Evolutionary conservation across 2,888 invertebrate genomes (phyloP).

Genomic region (Pedicia rivosa): DNA sequence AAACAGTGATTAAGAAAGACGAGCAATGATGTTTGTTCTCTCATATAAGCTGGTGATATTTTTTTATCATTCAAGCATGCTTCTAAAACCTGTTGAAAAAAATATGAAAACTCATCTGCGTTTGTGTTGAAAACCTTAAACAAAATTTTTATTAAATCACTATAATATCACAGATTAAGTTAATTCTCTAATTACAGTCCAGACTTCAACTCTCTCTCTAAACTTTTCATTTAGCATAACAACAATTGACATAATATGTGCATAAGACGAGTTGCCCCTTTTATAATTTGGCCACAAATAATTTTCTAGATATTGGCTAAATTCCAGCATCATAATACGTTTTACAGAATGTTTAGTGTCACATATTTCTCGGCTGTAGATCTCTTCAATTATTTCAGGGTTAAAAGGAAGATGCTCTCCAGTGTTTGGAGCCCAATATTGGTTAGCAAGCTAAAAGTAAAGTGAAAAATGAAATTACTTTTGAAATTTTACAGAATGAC

Average conservation of each 20-base stretch:
- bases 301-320: constrained; percentile 93
- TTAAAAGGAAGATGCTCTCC: constrained; percentile 57
- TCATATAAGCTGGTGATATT: constrained; percentile 21
- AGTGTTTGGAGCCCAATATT: constrained; percentile 87
- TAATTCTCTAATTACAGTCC: no score
- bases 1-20: constrained; percentile 93
- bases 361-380: constrained; percentile 75
- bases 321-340: constrained; percentile 91
- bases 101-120: constrained; percentile 60
- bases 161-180: no score
- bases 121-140: constrained; percentile 70
- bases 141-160: no score
- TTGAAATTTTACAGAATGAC: no score
- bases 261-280: constrained; percentile 53
- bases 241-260: constrained; percentile 94
- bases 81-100: constrained; percentile 66
- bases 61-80: constrained; percentile 35
- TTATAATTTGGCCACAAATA: constrained; percentile 93
- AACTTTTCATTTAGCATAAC: constrained; percentile 98
- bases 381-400: constrained; percentile 67
- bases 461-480: no score
- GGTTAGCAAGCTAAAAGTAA: constrained; percentile 59
- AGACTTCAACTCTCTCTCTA: constrained; percentile 88
- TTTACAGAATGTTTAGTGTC: constrained; percentile 67
- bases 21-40: constrained; percentile 76